These are phyloP conservation scores for Timandra comae DNA, from an alignment of 2,888 invertebrate species.

Conservation along the genomic window DNA sequence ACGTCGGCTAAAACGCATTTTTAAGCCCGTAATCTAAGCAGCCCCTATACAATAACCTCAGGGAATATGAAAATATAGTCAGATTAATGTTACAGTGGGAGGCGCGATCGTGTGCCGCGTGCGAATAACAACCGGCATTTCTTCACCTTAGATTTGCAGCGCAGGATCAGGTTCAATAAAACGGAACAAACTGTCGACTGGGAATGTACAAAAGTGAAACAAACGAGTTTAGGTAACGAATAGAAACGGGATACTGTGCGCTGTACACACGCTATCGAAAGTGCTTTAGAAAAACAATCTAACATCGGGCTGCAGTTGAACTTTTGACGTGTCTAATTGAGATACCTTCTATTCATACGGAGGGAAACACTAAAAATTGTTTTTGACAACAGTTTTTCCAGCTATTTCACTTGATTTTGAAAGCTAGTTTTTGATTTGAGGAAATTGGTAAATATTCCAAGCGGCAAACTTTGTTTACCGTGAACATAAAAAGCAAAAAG, in stretches of 20 bases:
- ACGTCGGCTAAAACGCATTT: background rate
- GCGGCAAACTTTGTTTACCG: no score
- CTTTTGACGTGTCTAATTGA: no score
- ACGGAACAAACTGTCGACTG: slow-evolving; percentile 40
- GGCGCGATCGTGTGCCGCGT: slow-evolving; percentile 39
- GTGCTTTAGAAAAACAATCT: no score
- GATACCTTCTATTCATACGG: background rate
- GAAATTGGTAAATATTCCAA: no score
- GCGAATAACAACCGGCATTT: slow-evolving; percentile 45
- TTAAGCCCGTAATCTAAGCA: slow-evolving; percentile 29
- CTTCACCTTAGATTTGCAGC: slow-evolving; percentile 47
- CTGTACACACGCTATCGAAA: slow-evolving; percentile 17
- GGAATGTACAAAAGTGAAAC: slow-evolving; percentile 44
- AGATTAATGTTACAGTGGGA: slow-evolving; percentile 45
- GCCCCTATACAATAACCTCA: slow-evolving; percentile 45
- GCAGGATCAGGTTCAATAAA: slow-evolving; percentile 44
- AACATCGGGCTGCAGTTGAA: no score
- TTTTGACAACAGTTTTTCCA: no score
- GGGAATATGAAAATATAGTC: slow-evolving; percentile 58
- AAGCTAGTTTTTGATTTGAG: no score
- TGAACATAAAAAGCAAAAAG: no score
- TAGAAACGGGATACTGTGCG: slow-evolving; percentile 25
- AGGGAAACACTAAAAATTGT: no score
- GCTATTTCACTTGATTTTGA: no score
- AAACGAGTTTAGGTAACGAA: slow-evolving; percentile 39